Percentiles rank a stretch among this genome's conserved stretches.
Conservation (phyloP, 2,888 invertebrate species). For the Escarpia spicata region DNA sequence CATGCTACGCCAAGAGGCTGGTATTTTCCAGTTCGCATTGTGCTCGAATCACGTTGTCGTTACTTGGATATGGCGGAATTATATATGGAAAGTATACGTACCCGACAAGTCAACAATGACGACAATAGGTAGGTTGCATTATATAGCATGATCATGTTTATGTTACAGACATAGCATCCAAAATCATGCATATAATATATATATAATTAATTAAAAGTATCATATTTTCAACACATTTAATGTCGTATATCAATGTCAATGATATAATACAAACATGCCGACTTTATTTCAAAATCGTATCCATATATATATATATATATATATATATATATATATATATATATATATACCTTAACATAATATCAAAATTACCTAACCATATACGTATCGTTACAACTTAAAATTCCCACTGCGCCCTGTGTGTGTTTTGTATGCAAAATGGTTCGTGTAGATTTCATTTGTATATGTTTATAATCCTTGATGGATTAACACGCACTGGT, state of each 20-base stretch:
- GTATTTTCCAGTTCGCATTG: not conserved
- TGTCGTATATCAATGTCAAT: too few relatives aligned
- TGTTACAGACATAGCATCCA: not conserved
- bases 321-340: not conserved
- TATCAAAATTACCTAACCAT: not conserved
- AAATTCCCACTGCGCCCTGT: not conserved
- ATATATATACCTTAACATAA: not conserved
- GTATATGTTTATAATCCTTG: not conserved
- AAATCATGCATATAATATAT: not conserved
- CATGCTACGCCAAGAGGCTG: not conserved
- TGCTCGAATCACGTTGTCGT: not conserved
- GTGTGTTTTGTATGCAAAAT: not conserved
- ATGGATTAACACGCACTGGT: not conserved
- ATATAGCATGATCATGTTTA: not conserved
- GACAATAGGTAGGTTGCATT: not conserved
- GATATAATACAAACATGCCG: not conserved
- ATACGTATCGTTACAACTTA: not conserved
- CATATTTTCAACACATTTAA: too few relatives aligned
- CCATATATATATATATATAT: not conserved
- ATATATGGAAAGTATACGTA: not conserved
- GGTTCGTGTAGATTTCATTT: not conserved
- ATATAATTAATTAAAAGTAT: too few relatives aligned
- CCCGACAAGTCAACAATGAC: not conserved
- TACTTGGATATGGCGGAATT: not conserved
- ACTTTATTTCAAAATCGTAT: not conserved